These are phyloP conservation scores for Exocentrus adspersus DNA, from an alignment of 2,888 invertebrate genomes.

Conservation along the genomic window DNA sequence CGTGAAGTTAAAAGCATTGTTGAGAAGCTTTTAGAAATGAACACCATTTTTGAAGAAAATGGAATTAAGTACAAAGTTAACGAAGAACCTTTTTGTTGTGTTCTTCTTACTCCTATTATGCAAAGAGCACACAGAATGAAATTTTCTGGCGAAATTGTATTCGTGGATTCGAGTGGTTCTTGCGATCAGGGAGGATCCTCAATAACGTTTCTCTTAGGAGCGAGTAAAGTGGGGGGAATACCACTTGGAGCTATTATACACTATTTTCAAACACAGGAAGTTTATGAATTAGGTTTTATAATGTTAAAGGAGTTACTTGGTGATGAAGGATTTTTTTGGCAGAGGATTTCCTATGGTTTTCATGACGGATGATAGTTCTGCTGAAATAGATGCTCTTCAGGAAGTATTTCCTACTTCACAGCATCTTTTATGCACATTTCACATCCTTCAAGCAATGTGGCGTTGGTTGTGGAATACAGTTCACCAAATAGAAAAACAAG, in stretches of 20 bases:
- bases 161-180: constrained; percentile 39
- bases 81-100: constrained; percentile 35
- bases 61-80: constrained; percentile 25
- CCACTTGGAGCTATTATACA: constrained; percentile 31
- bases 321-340: constrained; percentile 27
- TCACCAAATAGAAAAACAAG: constrained; percentile 16
- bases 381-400: constrained; percentile 7
- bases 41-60: constrained; percentile 28
- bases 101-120: constrained; percentile 35
- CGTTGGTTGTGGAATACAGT: constrained; percentile 24
- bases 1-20: constrained; percentile 23
- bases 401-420: constrained; percentile 26
- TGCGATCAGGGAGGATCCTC: constrained; percentile 32
- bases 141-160: constrained; percentile 30
- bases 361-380: constrained; percentile 29
- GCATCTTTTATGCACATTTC: constrained; percentile 22
- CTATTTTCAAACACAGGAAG: constrained; percentile 27
- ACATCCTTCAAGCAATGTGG: constrained; percentile 27
- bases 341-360: constrained; percentile 26
- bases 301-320: constrained; percentile 17
- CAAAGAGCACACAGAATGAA: constrained; percentile 17
- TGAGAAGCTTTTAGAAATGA: constrained; percentile 27
- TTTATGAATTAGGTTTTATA: not conserved
- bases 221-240: constrained; percentile 28
- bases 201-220: constrained; percentile 34